Percentiles rank a stretch among this genome's conserved stretches.
phyloP scores from a whole-genome alignment of 1,140 invertebrate species.

The Drosophila nigromelanica region DNA sequence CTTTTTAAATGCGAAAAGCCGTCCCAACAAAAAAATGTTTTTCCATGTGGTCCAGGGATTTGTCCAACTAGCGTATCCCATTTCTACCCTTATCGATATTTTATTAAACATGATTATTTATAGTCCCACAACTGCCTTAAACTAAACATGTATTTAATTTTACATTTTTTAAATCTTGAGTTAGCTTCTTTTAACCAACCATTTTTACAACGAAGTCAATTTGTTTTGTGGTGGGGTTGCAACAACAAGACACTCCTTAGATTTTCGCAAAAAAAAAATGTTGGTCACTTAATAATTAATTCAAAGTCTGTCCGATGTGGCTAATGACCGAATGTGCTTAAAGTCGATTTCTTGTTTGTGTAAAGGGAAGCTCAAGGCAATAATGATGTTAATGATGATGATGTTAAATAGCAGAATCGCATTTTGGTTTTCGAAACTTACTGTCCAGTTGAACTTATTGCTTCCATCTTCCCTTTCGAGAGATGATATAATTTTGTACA shows the following conservation, averaged over 20 bases:
- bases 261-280: background rate
- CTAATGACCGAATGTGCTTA: too few species aligned
- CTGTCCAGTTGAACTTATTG: too few species aligned
- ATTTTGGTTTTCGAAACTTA: too few species aligned
- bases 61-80: background rate
- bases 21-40: constrained; percentile 48
- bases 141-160: constrained; percentile 50
- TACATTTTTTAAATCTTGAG: background rate
- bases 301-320: too few species aligned
- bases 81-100: background rate
- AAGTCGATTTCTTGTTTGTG: too few species aligned
- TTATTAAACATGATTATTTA: constrained; percentile 48
- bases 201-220: constrained; percentile 48
- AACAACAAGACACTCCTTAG: too few species aligned
- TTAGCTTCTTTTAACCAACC: constrained; percentile 43
- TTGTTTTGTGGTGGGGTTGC: background rate
- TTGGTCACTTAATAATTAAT: too few species aligned
- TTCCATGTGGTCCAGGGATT: background rate
- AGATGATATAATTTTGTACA: too few species aligned
- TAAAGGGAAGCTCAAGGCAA: too few species aligned
- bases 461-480: too few species aligned
- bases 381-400: too few species aligned
- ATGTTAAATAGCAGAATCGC: too few species aligned
- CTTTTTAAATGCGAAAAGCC: constrained; percentile 76
- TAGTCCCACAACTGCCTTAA: constrained; percentile 70